phyloP scores from a whole-genome alignment of 1,140 invertebrate genomes.

The Musca domestica region DNA sequence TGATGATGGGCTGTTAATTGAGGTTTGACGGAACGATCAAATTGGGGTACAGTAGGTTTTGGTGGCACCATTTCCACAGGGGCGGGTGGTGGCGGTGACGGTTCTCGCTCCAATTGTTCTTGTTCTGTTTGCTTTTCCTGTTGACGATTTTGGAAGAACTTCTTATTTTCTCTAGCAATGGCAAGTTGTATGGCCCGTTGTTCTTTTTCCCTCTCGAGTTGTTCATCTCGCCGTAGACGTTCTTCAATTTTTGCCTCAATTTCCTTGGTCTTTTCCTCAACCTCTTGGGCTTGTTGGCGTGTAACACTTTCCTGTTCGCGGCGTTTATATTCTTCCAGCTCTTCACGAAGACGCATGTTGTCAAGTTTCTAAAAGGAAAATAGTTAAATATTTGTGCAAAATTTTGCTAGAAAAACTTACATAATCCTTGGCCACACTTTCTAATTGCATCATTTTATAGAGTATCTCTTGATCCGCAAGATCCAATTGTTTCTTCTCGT shows the following conservation, averaged over 20 bases:
- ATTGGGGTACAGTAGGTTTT: conserved; percentile 52
- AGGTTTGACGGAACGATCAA: conserved; percentile 67
- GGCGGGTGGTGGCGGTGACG: background rate
- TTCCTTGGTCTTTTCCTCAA: conserved; percentile 34
- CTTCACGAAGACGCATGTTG: conserved; percentile 57
- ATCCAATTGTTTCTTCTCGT: conserved; percentile 56
- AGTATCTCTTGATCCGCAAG: conserved; percentile 58
- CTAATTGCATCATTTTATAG: conserved; percentile 60
- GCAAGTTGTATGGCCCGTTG: conserved; percentile 53
- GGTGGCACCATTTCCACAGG: conserved; percentile 39
- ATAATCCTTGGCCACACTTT: conserved; percentile 60
- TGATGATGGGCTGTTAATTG: conserved; percentile 15
- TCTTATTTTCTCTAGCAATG: conserved; percentile 50
- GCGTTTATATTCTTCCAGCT: conserved; percentile 58
- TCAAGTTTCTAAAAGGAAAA: conserved; percentile 54
- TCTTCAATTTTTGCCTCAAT: conserved; percentile 53
- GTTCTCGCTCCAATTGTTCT: conserved; percentile 2
- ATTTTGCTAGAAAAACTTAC: conserved; percentile 41
- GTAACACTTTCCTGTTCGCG: conserved; percentile 48
- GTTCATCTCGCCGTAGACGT: conserved; percentile 53
- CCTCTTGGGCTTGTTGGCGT: conserved; percentile 29
- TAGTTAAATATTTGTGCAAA: background rate
- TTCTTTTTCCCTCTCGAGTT: conserved; percentile 53
- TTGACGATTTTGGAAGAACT: conserved; percentile 10
- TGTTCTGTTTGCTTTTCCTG: conserved; percentile 34